Conservation (phyloP, 1,140 invertebrate genomes). For the Cydia fagiglandana region DNA sequence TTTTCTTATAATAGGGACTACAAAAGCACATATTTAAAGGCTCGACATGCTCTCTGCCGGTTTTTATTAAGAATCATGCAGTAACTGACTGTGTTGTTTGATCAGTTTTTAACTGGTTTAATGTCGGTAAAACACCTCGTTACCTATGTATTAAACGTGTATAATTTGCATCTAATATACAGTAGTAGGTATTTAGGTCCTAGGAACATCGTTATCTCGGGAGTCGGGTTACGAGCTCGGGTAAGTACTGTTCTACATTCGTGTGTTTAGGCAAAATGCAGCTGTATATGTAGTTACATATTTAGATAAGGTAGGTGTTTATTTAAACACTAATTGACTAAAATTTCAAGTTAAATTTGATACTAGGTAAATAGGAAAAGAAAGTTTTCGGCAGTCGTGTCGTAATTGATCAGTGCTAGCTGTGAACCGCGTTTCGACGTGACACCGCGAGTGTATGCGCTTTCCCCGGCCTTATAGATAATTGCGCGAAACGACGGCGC, state of each 20-base stretch:
- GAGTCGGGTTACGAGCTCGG: not conserved
- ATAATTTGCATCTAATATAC: not conserved
- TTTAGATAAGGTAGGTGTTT: not conserved
- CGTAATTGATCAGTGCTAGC: not conserved
- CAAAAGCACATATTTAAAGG: too few species aligned
- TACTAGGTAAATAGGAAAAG: not conserved
- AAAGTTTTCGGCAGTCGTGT: constrained; percentile 4
- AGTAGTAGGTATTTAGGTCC: constrained; percentile 6
- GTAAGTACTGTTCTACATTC: not conserved
- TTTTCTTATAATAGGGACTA: too few species aligned
- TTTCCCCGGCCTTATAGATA: constrained; percentile 22
- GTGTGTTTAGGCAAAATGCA: not conserved
- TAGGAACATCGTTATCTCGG: constrained; percentile 7
- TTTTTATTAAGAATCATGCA: not conserved
- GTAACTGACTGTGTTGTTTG: not conserved
- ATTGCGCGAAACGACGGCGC: constrained; percentile 30
- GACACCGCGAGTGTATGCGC: constrained; percentile 3
- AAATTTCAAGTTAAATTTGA: not conserved
- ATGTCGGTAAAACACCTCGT: not conserved
- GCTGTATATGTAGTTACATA: too few species aligned
- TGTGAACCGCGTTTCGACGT: constrained; percentile 1
- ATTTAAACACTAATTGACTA: not conserved
- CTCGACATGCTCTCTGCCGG: too few species aligned
- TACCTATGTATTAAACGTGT: not conserved
- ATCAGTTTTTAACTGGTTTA: not conserved